These are phyloP conservation scores for Sesamia nonagrioides DNA, from an alignment of 1,140 invertebrate genomes.

Conservation along the genomic window DNA sequence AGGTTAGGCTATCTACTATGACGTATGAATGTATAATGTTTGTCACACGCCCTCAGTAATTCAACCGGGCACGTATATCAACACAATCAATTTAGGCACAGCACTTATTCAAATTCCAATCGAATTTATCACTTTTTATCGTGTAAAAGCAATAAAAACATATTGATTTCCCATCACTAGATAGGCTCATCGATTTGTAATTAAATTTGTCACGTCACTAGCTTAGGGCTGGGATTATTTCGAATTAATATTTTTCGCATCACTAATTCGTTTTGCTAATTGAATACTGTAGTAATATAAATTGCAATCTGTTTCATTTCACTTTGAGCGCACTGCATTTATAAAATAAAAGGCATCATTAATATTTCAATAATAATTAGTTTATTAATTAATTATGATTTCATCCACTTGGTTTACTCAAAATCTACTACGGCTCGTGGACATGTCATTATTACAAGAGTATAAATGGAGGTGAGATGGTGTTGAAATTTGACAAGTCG, in stretches of 20 bases:
- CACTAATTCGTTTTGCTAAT: constrained; percentile 20
- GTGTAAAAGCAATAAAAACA: constrained; percentile 7
- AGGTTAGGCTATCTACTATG: constrained; percentile 30
- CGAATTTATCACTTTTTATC: constrained; percentile 13
- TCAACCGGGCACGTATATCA: background rate
- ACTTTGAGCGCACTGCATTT: background rate
- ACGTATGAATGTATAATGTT: constrained; percentile 47
- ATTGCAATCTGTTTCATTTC: constrained; percentile 7
- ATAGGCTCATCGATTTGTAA: constrained; percentile 22
- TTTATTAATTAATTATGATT: background rate
- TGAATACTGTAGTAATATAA: constrained; percentile 8
- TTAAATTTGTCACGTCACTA: constrained; percentile 30
- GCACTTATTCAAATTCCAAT: constrained; percentile 29
- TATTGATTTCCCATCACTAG: constrained; percentile 33
- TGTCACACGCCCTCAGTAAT: constrained; percentile 36
- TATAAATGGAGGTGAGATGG: too few relatives aligned
- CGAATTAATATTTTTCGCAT: constrained; percentile 29
- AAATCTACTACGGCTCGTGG: too few relatives aligned
- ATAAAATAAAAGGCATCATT: background rate
- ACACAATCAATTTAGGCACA: constrained; percentile 23
- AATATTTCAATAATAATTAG: background rate
- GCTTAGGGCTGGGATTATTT: constrained; percentile 2
- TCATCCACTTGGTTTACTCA: too few relatives aligned
- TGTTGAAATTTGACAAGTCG: too few relatives aligned
- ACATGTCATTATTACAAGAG: too few relatives aligned